Conservation (phyloP, 2,797 vertebrate species). For the Momotus momota region DNA sequence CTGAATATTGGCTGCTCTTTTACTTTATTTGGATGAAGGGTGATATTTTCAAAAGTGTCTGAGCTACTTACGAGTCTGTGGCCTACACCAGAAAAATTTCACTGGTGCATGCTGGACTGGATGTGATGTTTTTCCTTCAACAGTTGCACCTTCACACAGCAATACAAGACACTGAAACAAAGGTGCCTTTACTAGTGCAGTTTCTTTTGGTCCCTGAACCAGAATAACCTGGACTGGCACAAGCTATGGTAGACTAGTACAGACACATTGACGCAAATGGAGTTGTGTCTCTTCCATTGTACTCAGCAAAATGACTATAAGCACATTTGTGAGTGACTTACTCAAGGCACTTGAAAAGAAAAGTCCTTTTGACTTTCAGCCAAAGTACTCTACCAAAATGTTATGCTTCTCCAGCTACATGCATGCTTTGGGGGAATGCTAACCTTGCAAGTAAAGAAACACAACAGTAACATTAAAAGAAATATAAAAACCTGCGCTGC, state of each 20-base stretch:
- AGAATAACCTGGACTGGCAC: not conserved
- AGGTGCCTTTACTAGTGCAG: not conserved
- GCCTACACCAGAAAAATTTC: not conserved
- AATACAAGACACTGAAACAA: not conserved
- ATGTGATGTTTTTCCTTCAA: slow-evolving; percentile 6
- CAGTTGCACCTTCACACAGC: not conserved
- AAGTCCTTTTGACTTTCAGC: not conserved
- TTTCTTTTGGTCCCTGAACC: not conserved
- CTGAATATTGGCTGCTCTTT: slow-evolving; percentile 41
- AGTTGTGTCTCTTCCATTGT: not conserved
- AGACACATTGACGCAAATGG: rapidly evolving
- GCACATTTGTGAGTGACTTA: not conserved
- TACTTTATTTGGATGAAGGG: slow-evolving; percentile 56
- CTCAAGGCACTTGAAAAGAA: not conserved
- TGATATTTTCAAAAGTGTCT: slow-evolving; percentile 38
- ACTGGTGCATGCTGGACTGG: not conserved
- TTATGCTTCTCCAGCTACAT: not conserved
- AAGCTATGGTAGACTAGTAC: not conserved
- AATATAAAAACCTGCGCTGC: not conserved
- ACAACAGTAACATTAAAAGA: not conserved
- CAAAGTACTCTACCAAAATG: not conserved
- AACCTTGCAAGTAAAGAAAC: not conserved
- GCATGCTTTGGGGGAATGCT: not conserved
- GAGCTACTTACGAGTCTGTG: not conserved
- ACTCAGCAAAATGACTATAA: not conserved